A percentile compares a stretch with the other conserved stretches of the same genome.
These are phyloP conservation scores for Neolamprologus toae DNA, from an alignment of 2,113 vertebrate genomes.

Conservation along the genomic window DNA sequence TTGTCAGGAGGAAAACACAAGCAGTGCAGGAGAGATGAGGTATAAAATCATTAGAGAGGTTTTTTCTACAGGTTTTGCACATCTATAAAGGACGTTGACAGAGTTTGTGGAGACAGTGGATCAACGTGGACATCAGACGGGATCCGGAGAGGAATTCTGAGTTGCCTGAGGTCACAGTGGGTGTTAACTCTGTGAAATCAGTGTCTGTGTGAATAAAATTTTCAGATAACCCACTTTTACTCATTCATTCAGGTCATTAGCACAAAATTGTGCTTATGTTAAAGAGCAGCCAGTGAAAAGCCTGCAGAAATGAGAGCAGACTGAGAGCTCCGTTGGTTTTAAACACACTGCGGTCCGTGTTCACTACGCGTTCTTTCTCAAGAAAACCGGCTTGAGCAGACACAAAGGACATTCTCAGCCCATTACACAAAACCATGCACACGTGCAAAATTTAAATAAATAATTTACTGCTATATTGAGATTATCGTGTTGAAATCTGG, in stretches of 20 bases:
- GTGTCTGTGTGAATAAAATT: not conserved
- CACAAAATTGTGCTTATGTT: not conserved
- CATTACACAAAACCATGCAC: not conserved
- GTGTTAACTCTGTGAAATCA: not conserved
- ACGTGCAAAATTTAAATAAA: not conserved
- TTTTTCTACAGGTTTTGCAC: slow-evolving; percentile 12
- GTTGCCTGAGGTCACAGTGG: not conserved
- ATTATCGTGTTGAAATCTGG: not conserved
- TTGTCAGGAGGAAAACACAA: not conserved
- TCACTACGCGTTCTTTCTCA: not conserved
- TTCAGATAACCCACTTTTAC: not conserved
- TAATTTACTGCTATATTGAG: not conserved
- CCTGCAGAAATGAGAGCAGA: not conserved
- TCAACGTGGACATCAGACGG: not conserved
- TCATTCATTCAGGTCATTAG: not conserved
- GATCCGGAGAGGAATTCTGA: not conserved
- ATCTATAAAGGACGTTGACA: not conserved
- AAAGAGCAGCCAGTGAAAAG: not conserved
- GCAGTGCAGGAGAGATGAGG: not conserved
- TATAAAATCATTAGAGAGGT: not conserved
- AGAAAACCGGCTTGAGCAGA: not conserved
- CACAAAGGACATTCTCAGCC: not conserved
- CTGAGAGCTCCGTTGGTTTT: not conserved
- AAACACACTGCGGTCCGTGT: not conserved
- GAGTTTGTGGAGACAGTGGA: not conserved